Evolutionary conservation across 2,113 vertebrate species (phyloP).

Genomic region (Datnioides undecimradiatus): DNA sequence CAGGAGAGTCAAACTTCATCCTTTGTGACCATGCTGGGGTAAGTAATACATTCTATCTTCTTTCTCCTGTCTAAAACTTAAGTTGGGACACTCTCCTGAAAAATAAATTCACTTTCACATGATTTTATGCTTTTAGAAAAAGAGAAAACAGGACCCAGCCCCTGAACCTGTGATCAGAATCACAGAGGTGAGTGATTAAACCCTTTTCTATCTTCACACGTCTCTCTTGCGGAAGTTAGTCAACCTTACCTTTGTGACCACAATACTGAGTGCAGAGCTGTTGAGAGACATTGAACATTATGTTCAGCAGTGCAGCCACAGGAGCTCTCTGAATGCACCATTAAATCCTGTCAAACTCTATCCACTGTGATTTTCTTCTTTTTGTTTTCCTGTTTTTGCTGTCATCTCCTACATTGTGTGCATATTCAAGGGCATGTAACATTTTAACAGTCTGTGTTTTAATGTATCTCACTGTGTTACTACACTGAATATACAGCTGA

Average conservation of each 20-base stretch:
- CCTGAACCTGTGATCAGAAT: conserved; percentile 70
- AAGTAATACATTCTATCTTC: conserved; percentile 22
- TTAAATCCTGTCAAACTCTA: neutral
- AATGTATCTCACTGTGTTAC: neutral
- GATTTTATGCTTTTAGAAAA: conserved; percentile 80
- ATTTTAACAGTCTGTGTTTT: neutral
- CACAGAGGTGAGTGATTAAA: conserved; percentile 73
- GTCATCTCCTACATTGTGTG: neutral
- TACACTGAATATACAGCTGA: conserved; percentile 24
- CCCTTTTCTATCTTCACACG: neutral
- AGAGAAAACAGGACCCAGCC: conserved; percentile 84
- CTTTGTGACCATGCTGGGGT: conserved; percentile 81
- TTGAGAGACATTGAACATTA: neutral
- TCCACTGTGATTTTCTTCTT: neutral
- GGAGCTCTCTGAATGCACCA: neutral
- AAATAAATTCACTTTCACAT: conserved; percentile 11
- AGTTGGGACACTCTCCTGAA: fast-evolving
- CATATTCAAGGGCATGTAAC: fast-evolving
- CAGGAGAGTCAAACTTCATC: conserved; percentile 64
- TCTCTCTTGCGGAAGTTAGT: conserved; percentile 69
- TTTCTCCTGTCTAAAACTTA: neutral
- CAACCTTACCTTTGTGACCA: conserved; percentile 70
- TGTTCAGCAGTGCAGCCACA: neutral
- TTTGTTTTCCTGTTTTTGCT: fast-evolving
- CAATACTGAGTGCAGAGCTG: conserved; percentile 49